phyloP scores from a whole-genome alignment of 2,113 vertebrate species.

The Daubentonia madagascariensis region DNA sequence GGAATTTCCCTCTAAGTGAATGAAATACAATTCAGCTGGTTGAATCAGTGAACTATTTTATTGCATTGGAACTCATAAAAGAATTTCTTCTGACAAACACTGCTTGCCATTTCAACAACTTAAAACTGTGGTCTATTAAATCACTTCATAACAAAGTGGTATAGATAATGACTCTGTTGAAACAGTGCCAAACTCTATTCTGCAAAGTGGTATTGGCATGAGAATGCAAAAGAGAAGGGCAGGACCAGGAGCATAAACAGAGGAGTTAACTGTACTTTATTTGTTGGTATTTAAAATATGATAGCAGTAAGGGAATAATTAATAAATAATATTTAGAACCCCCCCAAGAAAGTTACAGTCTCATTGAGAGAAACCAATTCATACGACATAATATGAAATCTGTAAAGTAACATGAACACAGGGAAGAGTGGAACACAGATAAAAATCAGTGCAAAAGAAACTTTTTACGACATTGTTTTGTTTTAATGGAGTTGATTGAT shows the following conservation, averaged over 20 bases:
- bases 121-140: slow-evolving; percentile 31
- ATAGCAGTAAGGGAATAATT: slow-evolving; percentile 21
- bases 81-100: slow-evolving; percentile 60
- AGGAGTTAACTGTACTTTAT: neutral
- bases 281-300: slow-evolving; percentile 9
- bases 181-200: neutral
- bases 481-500: neutral
- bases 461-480: neutral
- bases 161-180: slow-evolving; percentile 35
- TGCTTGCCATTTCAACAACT: slow-evolving; percentile 52
- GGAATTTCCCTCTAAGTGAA: slow-evolving; percentile 24
- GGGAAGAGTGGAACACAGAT: neutral
- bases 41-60: slow-evolving; percentile 59
- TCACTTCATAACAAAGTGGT: slow-evolving; percentile 41
- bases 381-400: neutral
- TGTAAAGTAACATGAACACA: neutral
- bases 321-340: neutral
- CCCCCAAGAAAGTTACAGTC: neutral
- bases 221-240: neutral
- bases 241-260: neutral
- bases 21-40: slow-evolving; percentile 32
- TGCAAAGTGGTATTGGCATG: neutral
- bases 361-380: slow-evolving; percentile 6
- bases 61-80: slow-evolving; percentile 45
- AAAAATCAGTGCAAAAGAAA: slow-evolving; percentile 27